phyloP scores from a whole-genome alignment of 2,888 invertebrate species.

The Leuctra nigra region DNA sequence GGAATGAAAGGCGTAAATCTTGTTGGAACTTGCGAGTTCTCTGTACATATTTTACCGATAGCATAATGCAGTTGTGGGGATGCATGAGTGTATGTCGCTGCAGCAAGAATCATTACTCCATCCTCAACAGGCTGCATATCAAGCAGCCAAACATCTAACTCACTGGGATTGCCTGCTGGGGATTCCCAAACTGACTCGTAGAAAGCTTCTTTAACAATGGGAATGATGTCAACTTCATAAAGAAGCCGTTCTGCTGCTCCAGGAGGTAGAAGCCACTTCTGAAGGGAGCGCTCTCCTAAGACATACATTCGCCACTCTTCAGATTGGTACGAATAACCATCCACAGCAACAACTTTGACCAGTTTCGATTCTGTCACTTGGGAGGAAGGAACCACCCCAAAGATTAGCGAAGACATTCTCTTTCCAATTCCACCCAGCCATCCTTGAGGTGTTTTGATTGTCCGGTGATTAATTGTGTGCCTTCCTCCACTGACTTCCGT shows the following conservation, averaged over 20 bases:
- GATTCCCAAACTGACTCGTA: constrained; percentile 56
- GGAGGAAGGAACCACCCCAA: constrained; percentile 48
- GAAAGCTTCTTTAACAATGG: constrained; percentile 63
- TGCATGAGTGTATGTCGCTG: constrained; percentile 57
- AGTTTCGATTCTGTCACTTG: constrained; percentile 41
- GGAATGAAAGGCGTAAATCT: constrained; percentile 38
- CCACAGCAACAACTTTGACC: constrained; percentile 56
- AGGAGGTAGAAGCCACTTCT: constrained; percentile 68
- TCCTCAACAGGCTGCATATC: constrained; percentile 66
- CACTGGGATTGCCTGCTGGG: constrained; percentile 50
- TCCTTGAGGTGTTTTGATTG: constrained; percentile 66
- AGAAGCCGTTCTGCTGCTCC: constrained; percentile 56
- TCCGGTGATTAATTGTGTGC: constrained; percentile 58
- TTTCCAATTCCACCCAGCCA: constrained; percentile 85
- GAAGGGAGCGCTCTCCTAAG: constrained; percentile 69
- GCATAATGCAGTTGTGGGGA: constrained; percentile 66
- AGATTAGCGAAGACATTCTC: constrained; percentile 71
- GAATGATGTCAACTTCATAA: constrained; percentile 67
- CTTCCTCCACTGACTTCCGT: constrained; percentile 57
- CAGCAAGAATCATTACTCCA: constrained; percentile 62
- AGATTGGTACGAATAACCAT: constrained; percentile 37
- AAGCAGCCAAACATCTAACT: constrained; percentile 63
- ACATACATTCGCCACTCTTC: constrained; percentile 57
- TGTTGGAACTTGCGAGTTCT: constrained; percentile 37
- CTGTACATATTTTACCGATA: constrained; percentile 49